Evolutionary conservation across 2,888 invertebrate species (phyloP).

Genomic region (Macropis europaea): DNA sequence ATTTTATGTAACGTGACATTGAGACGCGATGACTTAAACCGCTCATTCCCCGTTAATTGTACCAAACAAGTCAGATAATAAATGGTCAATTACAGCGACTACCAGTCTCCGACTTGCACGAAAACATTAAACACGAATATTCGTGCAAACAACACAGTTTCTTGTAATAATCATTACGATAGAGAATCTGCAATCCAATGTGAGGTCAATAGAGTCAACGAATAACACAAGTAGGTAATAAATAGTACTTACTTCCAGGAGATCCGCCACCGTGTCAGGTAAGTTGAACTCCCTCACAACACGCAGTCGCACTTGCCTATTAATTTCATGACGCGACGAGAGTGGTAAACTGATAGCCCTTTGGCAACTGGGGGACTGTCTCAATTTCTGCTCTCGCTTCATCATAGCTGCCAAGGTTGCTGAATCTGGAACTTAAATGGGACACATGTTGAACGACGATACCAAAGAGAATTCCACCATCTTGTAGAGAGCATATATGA

Average conservation of each 20-base stretch:
- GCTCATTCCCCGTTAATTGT: not conserved
- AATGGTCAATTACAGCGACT: not conserved
- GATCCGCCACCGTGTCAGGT: conserved; percentile 92
- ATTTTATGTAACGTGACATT: conserved; percentile 29
- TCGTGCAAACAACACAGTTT: not conserved
- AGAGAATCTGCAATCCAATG: no score
- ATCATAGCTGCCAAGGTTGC: conserved; percentile 90
- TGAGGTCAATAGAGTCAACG: not conserved
- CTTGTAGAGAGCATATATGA: not conserved
- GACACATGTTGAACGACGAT: not conserved
- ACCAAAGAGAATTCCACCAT: not conserved
- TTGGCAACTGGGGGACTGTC: conserved; percentile 89
- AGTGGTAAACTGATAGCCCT: conserved; percentile 88
- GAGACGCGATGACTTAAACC: not conserved
- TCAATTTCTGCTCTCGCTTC: conserved; percentile 91
- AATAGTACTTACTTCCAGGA: conserved; percentile 82
- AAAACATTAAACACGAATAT: not conserved
- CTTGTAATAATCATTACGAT: no score
- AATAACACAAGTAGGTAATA: no score
- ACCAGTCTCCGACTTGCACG: not conserved
- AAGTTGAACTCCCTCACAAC: conserved; percentile 97
- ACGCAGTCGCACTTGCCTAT: conserved; percentile 88
- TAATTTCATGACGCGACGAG: conserved; percentile 89
- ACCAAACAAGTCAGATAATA: not conserved
- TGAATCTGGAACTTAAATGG: conserved; percentile 85